phyloP scores from a whole-genome alignment of 1,140 invertebrate species.

The Anthonomus grandis region DNA sequence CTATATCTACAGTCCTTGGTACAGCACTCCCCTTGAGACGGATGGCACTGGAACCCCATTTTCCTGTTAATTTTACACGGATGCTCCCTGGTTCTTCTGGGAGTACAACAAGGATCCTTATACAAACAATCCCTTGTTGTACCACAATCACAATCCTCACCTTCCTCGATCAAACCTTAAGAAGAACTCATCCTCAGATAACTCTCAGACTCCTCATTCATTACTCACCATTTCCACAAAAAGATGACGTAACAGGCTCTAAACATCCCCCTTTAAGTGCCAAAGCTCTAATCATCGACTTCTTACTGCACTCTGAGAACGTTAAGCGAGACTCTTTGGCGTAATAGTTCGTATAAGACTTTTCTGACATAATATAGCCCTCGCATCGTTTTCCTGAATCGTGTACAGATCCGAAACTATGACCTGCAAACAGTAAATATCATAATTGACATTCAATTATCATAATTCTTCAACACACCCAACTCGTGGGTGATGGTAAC shows the following conservation, averaged over 20 bases:
- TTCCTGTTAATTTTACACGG: slow-evolving; percentile 31
- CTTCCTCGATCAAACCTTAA: slow-evolving; percentile 30
- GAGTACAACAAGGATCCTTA: slow-evolving; percentile 33
- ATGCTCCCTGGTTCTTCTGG: slow-evolving; percentile 16
- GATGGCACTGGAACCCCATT: slow-evolving; percentile 48
- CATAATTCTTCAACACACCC: slow-evolving; percentile 8
- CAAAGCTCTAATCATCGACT: slow-evolving; percentile 28
- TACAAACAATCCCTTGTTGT: slow-evolving; percentile 23
- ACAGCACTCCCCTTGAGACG: slow-evolving; percentile 52
- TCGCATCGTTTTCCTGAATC: slow-evolving; percentile 5
- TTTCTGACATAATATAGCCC: slow-evolving; percentile 16
- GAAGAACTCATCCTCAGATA: neutral
- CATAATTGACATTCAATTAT: neutral
- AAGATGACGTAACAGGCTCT: slow-evolving; percentile 13
- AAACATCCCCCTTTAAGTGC: slow-evolving; percentile 31
- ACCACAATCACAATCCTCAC: slow-evolving; percentile 39
- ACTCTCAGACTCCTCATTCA: neutral
- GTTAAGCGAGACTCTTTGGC: slow-evolving; percentile 12
- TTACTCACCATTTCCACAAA: slow-evolving; percentile 36
- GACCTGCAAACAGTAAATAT: slow-evolving; percentile 5
- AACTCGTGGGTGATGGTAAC: slow-evolving; percentile 20
- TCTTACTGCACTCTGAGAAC: slow-evolving; percentile 32
- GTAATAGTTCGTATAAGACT: slow-evolving; percentile 9
- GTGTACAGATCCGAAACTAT: slow-evolving; percentile 18
- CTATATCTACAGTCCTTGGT: slow-evolving; percentile 45